Conservation (phyloP, 2,888 invertebrate species). For the Drosophila heteroneura region DNA sequence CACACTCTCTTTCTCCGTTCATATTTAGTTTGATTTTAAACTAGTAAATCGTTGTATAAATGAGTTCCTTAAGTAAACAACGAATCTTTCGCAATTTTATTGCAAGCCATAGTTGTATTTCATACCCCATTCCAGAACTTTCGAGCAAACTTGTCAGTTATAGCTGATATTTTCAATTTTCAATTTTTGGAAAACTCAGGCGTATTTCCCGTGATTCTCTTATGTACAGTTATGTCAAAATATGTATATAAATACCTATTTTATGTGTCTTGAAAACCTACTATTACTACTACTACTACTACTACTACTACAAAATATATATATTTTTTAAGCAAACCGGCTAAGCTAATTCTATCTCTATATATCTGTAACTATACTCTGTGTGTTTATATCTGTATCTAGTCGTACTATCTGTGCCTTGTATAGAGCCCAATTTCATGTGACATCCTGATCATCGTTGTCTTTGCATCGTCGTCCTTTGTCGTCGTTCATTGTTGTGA, state of each 20-base stretch:
- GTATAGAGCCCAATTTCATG: constrained; percentile 8
- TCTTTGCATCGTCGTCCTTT: constrained; percentile 24
- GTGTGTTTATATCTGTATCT: constrained; percentile 33
- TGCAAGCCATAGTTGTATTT: neutral
- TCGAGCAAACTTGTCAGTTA: neutral
- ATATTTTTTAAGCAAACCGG: constrained; percentile 27
- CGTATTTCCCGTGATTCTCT: neutral
- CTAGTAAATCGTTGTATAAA: neutral
- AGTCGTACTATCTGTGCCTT: constrained; percentile 20
- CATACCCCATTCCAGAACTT: neutral
- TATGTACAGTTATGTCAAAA: constrained; percentile 28
- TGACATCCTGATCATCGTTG: constrained; percentile 25
- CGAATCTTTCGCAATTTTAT: neutral
- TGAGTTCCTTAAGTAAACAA: constrained; percentile 1
- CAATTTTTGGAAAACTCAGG: neutral
- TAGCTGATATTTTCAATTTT: neutral
- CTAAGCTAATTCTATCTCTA: constrained; percentile 15
- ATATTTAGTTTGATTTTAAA: neutral
- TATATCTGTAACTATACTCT: constrained; percentile 33
- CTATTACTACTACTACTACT: constrained; percentile 1
- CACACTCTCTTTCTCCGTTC: neutral
- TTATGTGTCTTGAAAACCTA: constrained; percentile 23
- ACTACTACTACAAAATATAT: constrained; percentile 30
- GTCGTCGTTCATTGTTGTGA: constrained; percentile 26
- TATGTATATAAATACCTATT: constrained; percentile 33